Conservation (phyloP, 2,113 vertebrate genomes). For the Desmodus rotundus region DNA sequence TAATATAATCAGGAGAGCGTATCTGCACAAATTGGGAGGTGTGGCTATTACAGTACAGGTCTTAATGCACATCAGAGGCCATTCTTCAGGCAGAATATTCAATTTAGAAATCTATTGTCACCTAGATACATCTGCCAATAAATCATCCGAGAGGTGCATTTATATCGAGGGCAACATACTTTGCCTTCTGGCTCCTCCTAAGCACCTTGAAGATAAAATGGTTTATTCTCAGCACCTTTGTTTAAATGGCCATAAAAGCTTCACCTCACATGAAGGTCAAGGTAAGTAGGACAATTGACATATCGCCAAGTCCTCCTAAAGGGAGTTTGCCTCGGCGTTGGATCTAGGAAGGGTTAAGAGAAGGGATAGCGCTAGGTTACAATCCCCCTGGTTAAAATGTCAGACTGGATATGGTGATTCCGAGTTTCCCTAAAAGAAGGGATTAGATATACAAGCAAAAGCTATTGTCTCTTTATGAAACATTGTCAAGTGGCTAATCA, state of each 20-base stretch:
- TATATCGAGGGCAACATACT: conserved; percentile 37
- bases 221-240: conserved; percentile 41
- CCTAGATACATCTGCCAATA: conserved; percentile 61
- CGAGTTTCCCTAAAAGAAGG: neutral
- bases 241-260: conserved; percentile 57
- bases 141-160: conserved; percentile 28
- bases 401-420: neutral
- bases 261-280: conserved; percentile 51
- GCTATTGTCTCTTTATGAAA: neutral
- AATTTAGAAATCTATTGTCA: conserved; percentile 69
- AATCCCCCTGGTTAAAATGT: neutral
- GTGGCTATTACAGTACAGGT: conserved; percentile 25
- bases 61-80: conserved; percentile 55
- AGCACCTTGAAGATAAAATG: conserved; percentile 56
- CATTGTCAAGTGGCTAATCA: neutral
- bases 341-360: neutral
- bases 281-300: neutral
- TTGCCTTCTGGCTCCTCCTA: conserved; percentile 50
- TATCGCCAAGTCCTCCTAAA: neutral
- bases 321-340: neutral
- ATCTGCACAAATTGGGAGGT: conserved; percentile 40
- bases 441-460: neutral
- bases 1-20: conserved; percentile 58
- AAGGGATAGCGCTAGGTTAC: neutral
- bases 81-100: conserved; percentile 60